Percentiles rank a stretch among this genome's conserved stretches.
Conservation (phyloP, 2,797 vertebrate genomes). For the Botia kubotai region DNA sequence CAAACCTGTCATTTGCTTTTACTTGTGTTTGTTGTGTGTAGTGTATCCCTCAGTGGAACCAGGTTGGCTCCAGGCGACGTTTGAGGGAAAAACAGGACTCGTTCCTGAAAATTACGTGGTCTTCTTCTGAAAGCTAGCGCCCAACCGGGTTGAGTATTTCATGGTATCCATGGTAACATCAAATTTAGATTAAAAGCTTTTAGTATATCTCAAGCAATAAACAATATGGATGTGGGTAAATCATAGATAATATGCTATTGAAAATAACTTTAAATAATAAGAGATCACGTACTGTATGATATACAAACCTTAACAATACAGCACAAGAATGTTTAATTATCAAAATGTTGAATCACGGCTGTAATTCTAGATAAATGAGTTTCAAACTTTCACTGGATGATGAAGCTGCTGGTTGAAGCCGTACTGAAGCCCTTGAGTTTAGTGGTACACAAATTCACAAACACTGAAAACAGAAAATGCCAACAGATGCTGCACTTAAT, state of each 20-base stretch:
- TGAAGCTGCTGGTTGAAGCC: no score
- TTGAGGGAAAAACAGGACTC: slow-evolving; percentile 91
- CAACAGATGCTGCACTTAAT: neutral
- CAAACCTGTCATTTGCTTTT: neutral
- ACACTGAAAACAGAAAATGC: neutral
- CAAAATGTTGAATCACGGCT: neutral
- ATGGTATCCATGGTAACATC: slow-evolving; percentile 93
- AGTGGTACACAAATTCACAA: neutral
- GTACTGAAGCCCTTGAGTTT: neutral
- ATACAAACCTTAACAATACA: neutral
- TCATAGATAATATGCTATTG: neutral
- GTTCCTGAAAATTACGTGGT: slow-evolving; percentile 95
- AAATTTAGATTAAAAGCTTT: slow-evolving; percentile 7
- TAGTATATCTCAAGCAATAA: neutral
- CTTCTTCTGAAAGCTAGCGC: slow-evolving; percentile 81
- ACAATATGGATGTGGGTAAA: no score
- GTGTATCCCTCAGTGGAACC: slow-evolving; percentile 94
- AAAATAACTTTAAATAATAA: neutral
- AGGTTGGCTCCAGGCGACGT: slow-evolving; percentile 95
- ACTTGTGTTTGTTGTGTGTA: slow-evolving; percentile 60
- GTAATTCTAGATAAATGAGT: neutral
- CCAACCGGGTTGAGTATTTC: slow-evolving; percentile 79
- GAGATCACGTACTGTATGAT: neutral
- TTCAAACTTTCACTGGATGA: neutral
- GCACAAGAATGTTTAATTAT: neutral